Evolutionary conservation across 2,113 vertebrate genomes (phyloP), one percentile per base, ranked within the genome.

Genomic region (Piprites chloris): DNA sequence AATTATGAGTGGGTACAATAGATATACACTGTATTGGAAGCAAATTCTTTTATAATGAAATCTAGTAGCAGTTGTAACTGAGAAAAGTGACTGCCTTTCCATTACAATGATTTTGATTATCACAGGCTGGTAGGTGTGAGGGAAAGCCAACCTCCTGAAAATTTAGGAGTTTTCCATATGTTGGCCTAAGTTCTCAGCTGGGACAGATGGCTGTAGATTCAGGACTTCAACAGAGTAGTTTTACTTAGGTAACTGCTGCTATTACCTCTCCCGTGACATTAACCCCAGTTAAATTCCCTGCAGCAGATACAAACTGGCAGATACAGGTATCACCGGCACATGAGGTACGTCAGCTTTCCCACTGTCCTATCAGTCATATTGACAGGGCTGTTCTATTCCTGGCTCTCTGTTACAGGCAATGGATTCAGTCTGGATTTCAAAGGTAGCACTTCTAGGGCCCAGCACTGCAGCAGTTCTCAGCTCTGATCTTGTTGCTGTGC

Each of bases 281-380:
- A 79, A 85, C 9, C 8, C 8, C 32, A 37, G n/a, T 13, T 87
- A 15, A 73, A 53, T 4, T 49, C 55, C 6, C 5, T 15, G 16
- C 32, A 33, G 14, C 15, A 41, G 77, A 65, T 37, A 26, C 3
- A 39, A 46, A 13, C 33, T 5, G 37, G 28, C 32, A 87, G 47
- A 33, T 17, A 26, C 3, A 71, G 20, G 4, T 37, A 21, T 15
- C 24, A 16, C 1, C 2, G 3, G 2, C 9, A 9, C 1, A 2
- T 42, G 39, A 47, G 11, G 20, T 61, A 23, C 15, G 10, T 18
- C 69, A 53, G 14, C n/a, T n/a, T 6, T 74, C 61, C 12, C 21
- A n/a, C 32, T 26, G 52, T 59, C 19, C 12, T 32, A 6, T 56
- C 15, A n/a, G 23, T 85, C 1, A 0, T 10, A 62, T 11, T 23